A percentile compares a stretch with the other conserved stretches of the same genome.
Conservation (phyloP, 2,888 invertebrate genomes). For the Agonopterix arenella region DNA sequence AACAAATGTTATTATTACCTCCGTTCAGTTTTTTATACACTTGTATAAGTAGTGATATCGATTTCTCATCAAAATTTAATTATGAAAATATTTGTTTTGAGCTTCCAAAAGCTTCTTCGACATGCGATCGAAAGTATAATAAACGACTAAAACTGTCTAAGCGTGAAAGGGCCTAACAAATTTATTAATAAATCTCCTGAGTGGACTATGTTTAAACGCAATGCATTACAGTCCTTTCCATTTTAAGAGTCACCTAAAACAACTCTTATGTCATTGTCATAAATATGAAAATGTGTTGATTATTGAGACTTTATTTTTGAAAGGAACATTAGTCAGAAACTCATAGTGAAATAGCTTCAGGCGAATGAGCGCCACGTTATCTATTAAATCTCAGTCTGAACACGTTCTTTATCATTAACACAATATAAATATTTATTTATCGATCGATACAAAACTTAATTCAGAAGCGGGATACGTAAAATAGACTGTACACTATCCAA, state of each 20-base stretch:
- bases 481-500: slow-evolving; percentile 20
- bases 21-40: too few species aligned
- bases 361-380: slow-evolving; percentile 40
- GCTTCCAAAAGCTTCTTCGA: background rate
- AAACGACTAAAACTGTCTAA: slow-evolving; percentile 15
- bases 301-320: too few species aligned
- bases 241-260: too few species aligned
- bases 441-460: slow-evolving; percentile 40
- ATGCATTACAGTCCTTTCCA: slow-evolving; percentile 10
- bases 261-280: too few species aligned
- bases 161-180: slow-evolving; percentile 12
- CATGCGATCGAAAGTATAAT: slow-evolving; percentile 12
- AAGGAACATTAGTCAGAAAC: too few species aligned
- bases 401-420: slow-evolving; percentile 61
- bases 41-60: too few species aligned
- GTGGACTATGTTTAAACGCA: slow-evolving; percentile 16
- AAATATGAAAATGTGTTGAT: too few species aligned
- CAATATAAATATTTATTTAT: slow-evolving; percentile 67
- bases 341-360: slow-evolving; percentile 20
- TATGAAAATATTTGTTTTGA: too few species aligned
- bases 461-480: slow-evolving; percentile 51
- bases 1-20: too few species aligned
- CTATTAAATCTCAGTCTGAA: slow-evolving; percentile 58
- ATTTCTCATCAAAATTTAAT: too few species aligned
- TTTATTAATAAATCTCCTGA: slow-evolving; percentile 18